A percentile compares a stretch with the other conserved stretches of the same genome.
These are phyloP conservation scores for Drosophila histrio DNA, from an alignment of 2,888 invertebrate genomes.

Conservation along the genomic window DNA sequence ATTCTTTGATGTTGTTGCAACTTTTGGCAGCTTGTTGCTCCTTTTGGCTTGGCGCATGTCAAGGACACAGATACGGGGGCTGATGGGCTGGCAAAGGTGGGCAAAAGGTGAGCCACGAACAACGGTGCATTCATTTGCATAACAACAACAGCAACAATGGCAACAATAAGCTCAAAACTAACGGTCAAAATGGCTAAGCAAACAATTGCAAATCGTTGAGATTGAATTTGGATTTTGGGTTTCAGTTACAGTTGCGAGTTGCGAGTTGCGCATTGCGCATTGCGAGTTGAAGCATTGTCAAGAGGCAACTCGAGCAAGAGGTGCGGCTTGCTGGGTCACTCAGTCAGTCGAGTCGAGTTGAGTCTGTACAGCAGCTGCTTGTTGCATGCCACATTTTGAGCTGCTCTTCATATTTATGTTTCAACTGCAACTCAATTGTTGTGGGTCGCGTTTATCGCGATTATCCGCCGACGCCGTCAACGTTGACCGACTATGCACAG, in stretches of 20 bases:
- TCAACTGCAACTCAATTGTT: constrained; percentile 14
- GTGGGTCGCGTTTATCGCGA: constrained; percentile 38
- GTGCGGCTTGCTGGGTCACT: constrained; percentile 29
- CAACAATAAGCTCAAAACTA: constrained; percentile 19
- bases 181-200: constrained; percentile 52
- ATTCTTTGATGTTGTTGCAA: constrained; percentile 15
- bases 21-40: constrained; percentile 3
- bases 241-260: background rate
- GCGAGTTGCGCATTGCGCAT: background rate
- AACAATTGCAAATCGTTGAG: constrained; percentile 55
- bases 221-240: constrained; percentile 13
- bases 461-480: constrained; percentile 20
- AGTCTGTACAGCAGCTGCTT: constrained; percentile 19
- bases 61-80: constrained; percentile 48
- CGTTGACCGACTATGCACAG: constrained; percentile 22
- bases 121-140: constrained; percentile 60
- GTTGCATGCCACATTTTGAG: constrained; percentile 40
- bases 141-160: constrained; percentile 19
- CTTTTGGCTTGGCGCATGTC: constrained; percentile 41
- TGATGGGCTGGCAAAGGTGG: constrained; percentile 34
- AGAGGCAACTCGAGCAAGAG: constrained; percentile 4
- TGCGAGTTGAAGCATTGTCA: constrained; percentile 18
- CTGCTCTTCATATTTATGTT: constrained; percentile 54
- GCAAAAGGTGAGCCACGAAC: constrained; percentile 44
- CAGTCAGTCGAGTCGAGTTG: constrained; percentile 11